Conservation (phyloP, 2,888 invertebrate species). For the Leucozona laternaria region DNA sequence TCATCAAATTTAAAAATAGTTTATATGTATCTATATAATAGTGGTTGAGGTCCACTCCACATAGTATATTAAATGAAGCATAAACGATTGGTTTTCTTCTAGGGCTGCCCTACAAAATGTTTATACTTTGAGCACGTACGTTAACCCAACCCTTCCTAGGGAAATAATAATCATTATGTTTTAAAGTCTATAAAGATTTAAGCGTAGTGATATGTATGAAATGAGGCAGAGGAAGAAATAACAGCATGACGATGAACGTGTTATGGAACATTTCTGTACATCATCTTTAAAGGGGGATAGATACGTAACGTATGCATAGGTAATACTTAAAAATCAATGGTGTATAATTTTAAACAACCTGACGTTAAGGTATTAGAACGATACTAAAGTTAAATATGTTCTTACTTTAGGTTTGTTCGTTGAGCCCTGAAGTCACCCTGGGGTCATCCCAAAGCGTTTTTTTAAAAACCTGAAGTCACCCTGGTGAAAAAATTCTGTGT, state of each 20-base stretch:
- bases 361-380: too few species aligned
- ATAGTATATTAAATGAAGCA: conserved; percentile 10
- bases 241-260: not conserved
- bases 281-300: too few species aligned
- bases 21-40: too few species aligned
- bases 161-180: conserved; percentile 23
- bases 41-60: not conserved
- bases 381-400: too few species aligned
- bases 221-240: not conserved
- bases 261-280: not conserved
- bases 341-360: too few species aligned
- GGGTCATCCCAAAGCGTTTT: too few species aligned
- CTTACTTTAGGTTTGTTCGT: too few species aligned
- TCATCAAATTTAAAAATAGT: conserved; percentile 44
- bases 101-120: conserved; percentile 39
- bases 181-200: not conserved
- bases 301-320: too few species aligned
- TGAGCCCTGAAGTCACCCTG: too few species aligned
- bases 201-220: not conserved
- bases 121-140: conserved; percentile 55
- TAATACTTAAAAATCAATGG: too few species aligned
- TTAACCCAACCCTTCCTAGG: conserved; percentile 31
- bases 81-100: conserved; percentile 27
- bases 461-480: too few species aligned
- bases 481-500: too few species aligned